Conservation (phyloP, 2,888 invertebrate species). For the Meandrusa payeni region DNA sequence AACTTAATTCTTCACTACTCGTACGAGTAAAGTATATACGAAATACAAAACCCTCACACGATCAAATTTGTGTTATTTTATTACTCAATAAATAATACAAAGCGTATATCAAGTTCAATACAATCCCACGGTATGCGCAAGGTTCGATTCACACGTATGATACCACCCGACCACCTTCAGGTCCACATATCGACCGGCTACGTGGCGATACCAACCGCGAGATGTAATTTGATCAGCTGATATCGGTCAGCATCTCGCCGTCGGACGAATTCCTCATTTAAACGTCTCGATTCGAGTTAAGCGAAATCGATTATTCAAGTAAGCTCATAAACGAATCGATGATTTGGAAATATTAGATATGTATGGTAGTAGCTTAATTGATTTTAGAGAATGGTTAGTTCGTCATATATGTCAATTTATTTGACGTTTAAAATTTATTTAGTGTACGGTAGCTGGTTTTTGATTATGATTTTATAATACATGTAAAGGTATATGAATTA, state of each 20-base stretch:
- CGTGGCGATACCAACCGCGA: conserved; percentile 35
- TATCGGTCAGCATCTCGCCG: conserved; percentile 45
- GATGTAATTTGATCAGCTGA: conserved; percentile 60
- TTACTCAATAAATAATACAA: too few relatives aligned
- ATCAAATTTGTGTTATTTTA: too few relatives aligned
- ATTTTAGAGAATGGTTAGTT: background rate
- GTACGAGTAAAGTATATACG: too few relatives aligned
- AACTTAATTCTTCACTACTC: too few relatives aligned
- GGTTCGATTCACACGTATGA: conserved; percentile 3
- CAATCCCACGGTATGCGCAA: background rate
- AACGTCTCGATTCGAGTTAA: conserved; percentile 1
- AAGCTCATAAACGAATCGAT: conserved; percentile 8
- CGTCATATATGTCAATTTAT: conserved; percentile 2
- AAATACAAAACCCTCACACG: too few relatives aligned
- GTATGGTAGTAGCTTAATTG: conserved; percentile 1
- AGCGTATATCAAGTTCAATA: background rate
- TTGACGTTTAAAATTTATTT: background rate
- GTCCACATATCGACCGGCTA: conserved; percentile 33
- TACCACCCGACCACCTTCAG: conserved; percentile 28
- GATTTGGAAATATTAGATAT: background rate
- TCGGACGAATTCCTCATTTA: conserved; percentile 23
- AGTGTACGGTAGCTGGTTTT: too few relatives aligned
- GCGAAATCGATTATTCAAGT: conserved; percentile 4
- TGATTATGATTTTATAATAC: too few relatives aligned
- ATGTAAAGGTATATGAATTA: too few relatives aligned